Evolutionary conservation across 2,797 vertebrate species (phyloP).

Genomic region (Sebastiscus tertius): DNA sequence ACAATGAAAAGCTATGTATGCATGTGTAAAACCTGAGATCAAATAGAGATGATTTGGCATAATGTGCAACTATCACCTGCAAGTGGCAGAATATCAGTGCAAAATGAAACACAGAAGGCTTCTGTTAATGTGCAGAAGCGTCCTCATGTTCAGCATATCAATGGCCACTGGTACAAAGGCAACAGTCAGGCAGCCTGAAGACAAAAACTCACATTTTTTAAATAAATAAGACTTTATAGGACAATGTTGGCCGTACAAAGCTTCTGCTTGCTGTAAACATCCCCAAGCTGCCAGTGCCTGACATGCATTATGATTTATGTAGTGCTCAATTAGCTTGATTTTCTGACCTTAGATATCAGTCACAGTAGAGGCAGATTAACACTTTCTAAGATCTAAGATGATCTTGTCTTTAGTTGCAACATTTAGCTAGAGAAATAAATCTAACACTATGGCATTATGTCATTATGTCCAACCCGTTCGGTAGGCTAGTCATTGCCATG

Average conservation of each 20-base stretch:
- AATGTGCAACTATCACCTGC: background rate
- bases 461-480: background rate
- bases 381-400: background rate
- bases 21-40: background rate
- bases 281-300: background rate
- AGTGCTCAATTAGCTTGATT: background rate
- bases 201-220: background rate
- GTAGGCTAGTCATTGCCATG: background rate
- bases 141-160: conserved; percentile 9
- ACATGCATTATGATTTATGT: background rate
- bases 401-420: background rate
- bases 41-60: background rate
- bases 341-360: background rate
- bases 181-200: background rate
- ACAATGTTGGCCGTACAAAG: background rate
- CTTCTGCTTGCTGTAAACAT: background rate
- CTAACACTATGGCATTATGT: background rate
- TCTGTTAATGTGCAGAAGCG: background rate
- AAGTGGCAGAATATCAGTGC: background rate
- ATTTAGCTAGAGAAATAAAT: background rate
- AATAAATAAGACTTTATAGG: background rate
- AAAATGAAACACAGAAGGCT: background rate
- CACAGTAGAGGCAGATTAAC: background rate
- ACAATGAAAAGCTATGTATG: no score
- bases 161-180: conserved; percentile 9